Percentiles rank a stretch among this genome's conserved stretches.
Evolutionary conservation across 2,113 vertebrate genomes (phyloP).

Genomic region (Pluvialis apricaria): DNA sequence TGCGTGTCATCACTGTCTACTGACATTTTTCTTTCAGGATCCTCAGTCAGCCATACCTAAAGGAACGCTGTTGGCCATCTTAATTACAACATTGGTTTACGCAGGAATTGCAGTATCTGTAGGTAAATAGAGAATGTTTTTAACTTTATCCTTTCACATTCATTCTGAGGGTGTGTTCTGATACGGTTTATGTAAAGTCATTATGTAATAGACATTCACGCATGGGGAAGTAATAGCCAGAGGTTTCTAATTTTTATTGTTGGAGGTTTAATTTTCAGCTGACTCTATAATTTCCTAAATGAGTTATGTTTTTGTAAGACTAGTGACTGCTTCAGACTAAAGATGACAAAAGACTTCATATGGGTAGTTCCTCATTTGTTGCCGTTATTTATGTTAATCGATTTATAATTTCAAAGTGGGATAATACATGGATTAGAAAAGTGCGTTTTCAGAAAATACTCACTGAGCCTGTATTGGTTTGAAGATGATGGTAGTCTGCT

Average conservation of each 20-base stretch:
- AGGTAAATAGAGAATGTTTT: slow-evolving; percentile 75
- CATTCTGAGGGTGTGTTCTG: background rate
- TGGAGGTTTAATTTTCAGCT: background rate
- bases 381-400: background rate
- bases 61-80: slow-evolving; percentile 94
- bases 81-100: slow-evolving; percentile 94
- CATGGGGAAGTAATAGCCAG: background rate
- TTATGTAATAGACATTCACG: background rate
- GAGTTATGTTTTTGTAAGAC: background rate
- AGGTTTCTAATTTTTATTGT: background rate
- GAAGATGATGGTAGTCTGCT: background rate
- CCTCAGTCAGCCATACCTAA: slow-evolving; percentile 95
- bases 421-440: background rate
- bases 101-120: slow-evolving; percentile 90
- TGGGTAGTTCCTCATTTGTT: background rate
- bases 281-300: background rate
- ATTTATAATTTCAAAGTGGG: background rate
- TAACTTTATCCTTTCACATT: background rate
- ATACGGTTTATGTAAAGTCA: background rate
- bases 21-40: slow-evolving; percentile 80
- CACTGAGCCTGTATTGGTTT: background rate
- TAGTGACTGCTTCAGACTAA: background rate
- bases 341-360: background rate
- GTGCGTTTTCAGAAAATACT: background rate
- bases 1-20: background rate